Evolutionary conservation across 2,888 invertebrate species (phyloP), one percentile per base, ranked within the genome.

Genomic region (Rhopalosiphum nymphaeae): DNA sequence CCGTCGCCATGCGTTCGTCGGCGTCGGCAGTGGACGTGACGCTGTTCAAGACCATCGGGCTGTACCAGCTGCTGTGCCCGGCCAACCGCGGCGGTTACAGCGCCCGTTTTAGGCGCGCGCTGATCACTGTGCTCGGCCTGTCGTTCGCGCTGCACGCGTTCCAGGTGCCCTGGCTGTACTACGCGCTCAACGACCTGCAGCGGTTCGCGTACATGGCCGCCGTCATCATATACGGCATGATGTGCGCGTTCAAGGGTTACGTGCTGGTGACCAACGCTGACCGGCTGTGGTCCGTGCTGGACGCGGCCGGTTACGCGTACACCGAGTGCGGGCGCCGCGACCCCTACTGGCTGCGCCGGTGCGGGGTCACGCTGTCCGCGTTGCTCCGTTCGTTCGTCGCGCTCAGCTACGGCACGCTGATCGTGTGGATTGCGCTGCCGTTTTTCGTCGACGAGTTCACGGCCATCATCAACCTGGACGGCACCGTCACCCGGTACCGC

Each of bases 1-100:
- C 36, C 78, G n/a, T 5, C 36, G 21, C 10, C 25, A 29, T 25
- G 29, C 44, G 10, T 36, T 25, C 67, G 44, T 13, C 29, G 44
- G 44, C 44, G 57, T 10, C 89, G 44, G 84, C 10, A 16, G 84
- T 53, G 53, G 91, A 91, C 42, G 84, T 42, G 53, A 10, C 16
- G 16, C 91, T 91, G 84, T 84, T 91, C 53, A 84, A 91, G 42
- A 3, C 42, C 42, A 84, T 91, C 56, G 91, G 91, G 1, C 42
- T 84, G 84, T 11, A 53, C 84, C 84, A 53, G 53, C 7, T 84
- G 9, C 84, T 84, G 56, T 29, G 78, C 61, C 53, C 91, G 16
- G 84, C 26, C 78, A 44, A 78, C 89, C 67, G 26, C 13, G 49
- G 49, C 25, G 84, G 91, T 29, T 9, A 16, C 56, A 36, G 78